Conservation (phyloP, 2,888 invertebrate species). For the Scrobipalpa atriplicella region DNA sequence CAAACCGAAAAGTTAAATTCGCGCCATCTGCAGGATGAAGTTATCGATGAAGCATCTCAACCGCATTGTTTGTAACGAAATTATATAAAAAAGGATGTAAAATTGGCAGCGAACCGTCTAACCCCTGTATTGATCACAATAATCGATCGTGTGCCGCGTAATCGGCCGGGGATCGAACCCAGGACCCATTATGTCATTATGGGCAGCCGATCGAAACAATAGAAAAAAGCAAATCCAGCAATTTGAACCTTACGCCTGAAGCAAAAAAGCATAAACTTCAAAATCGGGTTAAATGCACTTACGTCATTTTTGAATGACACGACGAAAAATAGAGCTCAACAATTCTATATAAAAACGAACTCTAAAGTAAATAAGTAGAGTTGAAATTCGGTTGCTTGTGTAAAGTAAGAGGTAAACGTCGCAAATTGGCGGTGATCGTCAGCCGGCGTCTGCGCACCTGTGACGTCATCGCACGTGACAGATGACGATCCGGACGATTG, state of each 20-base stretch:
- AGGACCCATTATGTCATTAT: slow-evolving; percentile 81
- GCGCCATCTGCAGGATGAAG: slow-evolving; percentile 35
- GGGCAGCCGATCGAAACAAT: slow-evolving; percentile 76
- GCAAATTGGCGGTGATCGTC: slow-evolving; percentile 62
- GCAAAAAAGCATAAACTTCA: slow-evolving; percentile 11
- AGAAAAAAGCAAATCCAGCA: slow-evolving; percentile 29
- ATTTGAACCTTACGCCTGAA: not conserved
- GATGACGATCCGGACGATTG: slow-evolving; percentile 38
- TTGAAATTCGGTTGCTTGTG: slow-evolving; percentile 20
- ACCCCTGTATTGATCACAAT: slow-evolving; percentile 82
- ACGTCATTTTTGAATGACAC: slow-evolving; percentile 40
- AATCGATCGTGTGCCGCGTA: slow-evolving; percentile 83
- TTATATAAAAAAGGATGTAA: slow-evolving; percentile 71
- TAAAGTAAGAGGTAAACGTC: slow-evolving; percentile 45
- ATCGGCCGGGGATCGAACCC: slow-evolving; percentile 76
- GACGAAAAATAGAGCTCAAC: slow-evolving; percentile 36
- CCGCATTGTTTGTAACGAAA: slow-evolving; percentile 71
- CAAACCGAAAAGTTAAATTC: slow-evolving; percentile 26
- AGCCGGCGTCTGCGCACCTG: slow-evolving; percentile 66
- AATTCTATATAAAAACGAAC: slow-evolving; percentile 38
- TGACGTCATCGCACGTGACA: slow-evolving; percentile 54
- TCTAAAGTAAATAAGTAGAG: slow-evolving; percentile 31
- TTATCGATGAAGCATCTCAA: slow-evolving; percentile 63
- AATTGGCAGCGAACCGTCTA: slow-evolving; percentile 81
- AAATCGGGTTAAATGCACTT: slow-evolving; percentile 33